phyloP scores from a whole-genome alignment of 35 echinoderm and acorn worm genomes.

The Anneissia japonica region DNA sequence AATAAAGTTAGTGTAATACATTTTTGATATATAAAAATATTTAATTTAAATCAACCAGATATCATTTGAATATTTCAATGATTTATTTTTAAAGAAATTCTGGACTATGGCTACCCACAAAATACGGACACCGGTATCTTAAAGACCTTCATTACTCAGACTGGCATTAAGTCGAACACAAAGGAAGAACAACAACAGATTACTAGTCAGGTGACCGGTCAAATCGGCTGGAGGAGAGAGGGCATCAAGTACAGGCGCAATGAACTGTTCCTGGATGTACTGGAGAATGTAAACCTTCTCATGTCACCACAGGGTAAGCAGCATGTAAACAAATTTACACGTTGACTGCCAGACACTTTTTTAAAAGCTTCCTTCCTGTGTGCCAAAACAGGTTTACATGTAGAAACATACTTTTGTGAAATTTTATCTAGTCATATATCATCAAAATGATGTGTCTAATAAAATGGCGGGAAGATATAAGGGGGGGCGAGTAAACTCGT shows the following conservation, averaged over 20 bases:
- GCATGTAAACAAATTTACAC: too few relatives aligned
- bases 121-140: slow-evolving; percentile 88
- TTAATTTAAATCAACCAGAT: background rate
- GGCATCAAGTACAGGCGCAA: slow-evolving; percentile 98
- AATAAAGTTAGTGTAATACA: too few relatives aligned
- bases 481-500: too few relatives aligned
- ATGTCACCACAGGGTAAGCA: slow-evolving; percentile 96
- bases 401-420: too few relatives aligned
- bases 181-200: slow-evolving; percentile 96
- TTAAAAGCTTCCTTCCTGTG: too few relatives aligned
- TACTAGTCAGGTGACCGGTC: slow-evolving; percentile 97
- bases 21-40: background rate
- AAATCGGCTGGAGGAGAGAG: slow-evolving; percentile 91
- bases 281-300: slow-evolving; percentile 94
- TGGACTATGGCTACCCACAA: slow-evolving; percentile 97
- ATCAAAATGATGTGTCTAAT: too few relatives aligned
- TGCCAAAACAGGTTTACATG: too few relatives aligned
- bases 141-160: slow-evolving; percentile 94
- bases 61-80: background rate
- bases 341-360: too few relatives aligned
- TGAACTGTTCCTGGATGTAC: slow-evolving; percentile 92
- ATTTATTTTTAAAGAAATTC: slow-evolving; percentile 63
- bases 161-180: slow-evolving; percentile 84
- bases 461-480: too few relatives aligned
- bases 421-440: too few relatives aligned